A percentile compares a stretch with the other conserved stretches of the same genome.
phyloP scores from a whole-genome alignment of 1,140 invertebrate species.

The Drosophila kikkawai region DNA sequence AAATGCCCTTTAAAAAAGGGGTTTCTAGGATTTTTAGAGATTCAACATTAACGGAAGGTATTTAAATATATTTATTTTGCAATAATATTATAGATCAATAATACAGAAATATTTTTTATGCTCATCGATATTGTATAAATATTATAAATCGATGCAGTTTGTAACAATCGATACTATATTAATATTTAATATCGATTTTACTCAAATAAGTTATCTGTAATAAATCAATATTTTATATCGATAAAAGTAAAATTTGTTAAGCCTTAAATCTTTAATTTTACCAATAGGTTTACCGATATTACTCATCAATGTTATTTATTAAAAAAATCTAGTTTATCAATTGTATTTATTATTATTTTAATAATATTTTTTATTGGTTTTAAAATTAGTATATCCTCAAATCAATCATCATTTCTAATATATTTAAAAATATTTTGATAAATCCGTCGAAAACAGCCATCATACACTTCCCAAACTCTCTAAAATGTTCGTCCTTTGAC shows the following conservation, averaged over 20 bases:
- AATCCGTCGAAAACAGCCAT: not conserved
- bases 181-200: not conserved
- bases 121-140: not conserved
- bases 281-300: no score
- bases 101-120: no score
- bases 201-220: not conserved
- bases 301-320: no score
- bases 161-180: not conserved
- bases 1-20: slow-evolving; percentile 5
- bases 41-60: no score
- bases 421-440: not conserved
- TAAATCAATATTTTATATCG: not conserved
- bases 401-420: not conserved
- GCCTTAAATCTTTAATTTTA: no score
- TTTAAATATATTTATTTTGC: not conserved
- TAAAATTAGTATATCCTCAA: no score
- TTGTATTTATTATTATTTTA: not conserved
- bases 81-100: not conserved
- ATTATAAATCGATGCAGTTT: not conserved
- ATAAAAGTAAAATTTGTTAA: not conserved
- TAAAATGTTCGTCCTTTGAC: slow-evolving; percentile 12
- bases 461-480: not conserved
- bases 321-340: not conserved
- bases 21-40: not conserved
- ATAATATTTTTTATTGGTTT: not conserved